Evolutionary conservation across 2,888 invertebrate genomes (phyloP), one percentile per base, ranked within the genome.

Genomic region (Xylota segnis): DNA sequence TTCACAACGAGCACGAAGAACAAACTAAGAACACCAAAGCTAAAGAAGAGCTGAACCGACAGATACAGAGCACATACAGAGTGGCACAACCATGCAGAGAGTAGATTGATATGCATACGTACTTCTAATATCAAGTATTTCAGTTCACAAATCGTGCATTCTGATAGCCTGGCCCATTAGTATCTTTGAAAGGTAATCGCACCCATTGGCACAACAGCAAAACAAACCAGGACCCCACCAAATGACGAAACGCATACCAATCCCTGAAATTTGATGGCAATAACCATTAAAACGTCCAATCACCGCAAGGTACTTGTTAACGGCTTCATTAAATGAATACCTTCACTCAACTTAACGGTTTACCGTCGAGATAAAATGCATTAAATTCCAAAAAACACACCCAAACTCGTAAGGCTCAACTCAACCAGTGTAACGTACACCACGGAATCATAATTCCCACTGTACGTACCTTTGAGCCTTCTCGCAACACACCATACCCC

Each of bases 291-390:
- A 66, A 12, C 6, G 23, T 54, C 45, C 18, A 65, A 45, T 10
- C n/a, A 18, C 6, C 9, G 29, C 18, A 7, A 14, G 32, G n/a
- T 27, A 18, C 40, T 29, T 18, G 50, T 56, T 74, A 83, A 83
- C 50, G 56, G 59, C 74, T 61, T 56, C 72, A 78, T 78, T 68
- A 63, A 70, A 68, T 66, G 63, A 74, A 78, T 77, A 83, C 66
- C 74, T 74, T 50, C 61, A 72, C 68, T 77, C 61, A 58, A 56
- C 63, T 68, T 77, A 43, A 63, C 66, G 72, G 23, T 63, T 75
- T 50, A 75, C 47, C 32, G 71, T 66, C 50, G 59, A 77, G 77
- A 72, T 78, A 63, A 78, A 83, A 59, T 65, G 58, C 37, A 84
- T 70, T 78, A 65, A 79, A 84, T 84, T 79, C 70, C 68, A 50